These are phyloP conservation scores for Pemphredon lugubris DNA, from an alignment of 2,888 invertebrate genomes.

Conservation along the genomic window DNA sequence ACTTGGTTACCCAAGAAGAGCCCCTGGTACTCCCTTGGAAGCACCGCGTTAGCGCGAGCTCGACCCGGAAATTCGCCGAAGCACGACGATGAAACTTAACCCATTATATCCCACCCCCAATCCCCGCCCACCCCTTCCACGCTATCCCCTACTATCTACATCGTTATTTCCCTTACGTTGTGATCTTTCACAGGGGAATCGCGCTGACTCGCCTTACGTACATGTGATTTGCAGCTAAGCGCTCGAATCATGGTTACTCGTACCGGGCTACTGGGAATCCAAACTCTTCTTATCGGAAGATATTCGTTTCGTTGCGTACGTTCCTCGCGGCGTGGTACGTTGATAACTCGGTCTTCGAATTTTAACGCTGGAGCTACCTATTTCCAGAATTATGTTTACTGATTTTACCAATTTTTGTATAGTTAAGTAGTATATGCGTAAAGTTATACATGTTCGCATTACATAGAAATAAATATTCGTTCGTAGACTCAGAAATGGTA, in stretches of 20 bases:
- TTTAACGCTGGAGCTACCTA: no score
- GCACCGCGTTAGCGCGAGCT: slow-evolving; percentile 62
- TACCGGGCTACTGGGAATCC: not conserved
- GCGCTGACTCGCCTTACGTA: slow-evolving; percentile 47
- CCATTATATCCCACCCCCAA: slow-evolving; percentile 68
- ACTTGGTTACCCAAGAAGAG: slow-evolving; percentile 69
- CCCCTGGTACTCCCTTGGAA: slow-evolving; percentile 59
- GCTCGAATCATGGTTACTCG: not conserved
- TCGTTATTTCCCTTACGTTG: slow-evolving; percentile 65
- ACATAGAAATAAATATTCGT: no score
- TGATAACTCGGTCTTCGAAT: no score
- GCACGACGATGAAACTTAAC: slow-evolving; percentile 74
- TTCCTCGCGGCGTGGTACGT: no score
- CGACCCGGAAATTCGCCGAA: slow-evolving; percentile 72
- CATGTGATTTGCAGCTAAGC: not conserved
- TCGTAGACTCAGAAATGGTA: no score
- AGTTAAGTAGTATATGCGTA: no score
- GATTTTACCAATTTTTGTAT: no score
- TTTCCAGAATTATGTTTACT: no score
- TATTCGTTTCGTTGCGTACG: no score
- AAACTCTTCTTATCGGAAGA: no score
- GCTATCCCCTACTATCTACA: slow-evolving; percentile 52
- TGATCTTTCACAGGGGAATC: slow-evolving; percentile 63
- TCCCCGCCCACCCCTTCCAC: slow-evolving; percentile 20
- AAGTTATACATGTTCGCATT: no score